A percentile compares a stretch with the other conserved stretches of the same genome.
Evolutionary conservation across 2,888 invertebrate species (phyloP).

Genomic region (Tipula helvola): DNA sequence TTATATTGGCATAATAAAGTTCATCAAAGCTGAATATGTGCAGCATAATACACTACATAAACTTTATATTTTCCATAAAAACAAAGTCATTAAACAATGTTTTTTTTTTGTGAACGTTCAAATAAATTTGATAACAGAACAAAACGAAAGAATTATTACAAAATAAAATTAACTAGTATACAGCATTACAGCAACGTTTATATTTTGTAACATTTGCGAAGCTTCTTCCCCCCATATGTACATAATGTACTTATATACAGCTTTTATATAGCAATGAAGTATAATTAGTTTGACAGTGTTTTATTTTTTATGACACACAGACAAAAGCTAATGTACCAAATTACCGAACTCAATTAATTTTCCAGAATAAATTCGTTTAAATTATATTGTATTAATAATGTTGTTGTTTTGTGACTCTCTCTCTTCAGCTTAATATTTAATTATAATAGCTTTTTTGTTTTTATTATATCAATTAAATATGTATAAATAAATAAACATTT

Average conservation of each 20-base stretch:
- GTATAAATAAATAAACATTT: not conserved
- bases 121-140: not conserved
- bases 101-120: not conserved
- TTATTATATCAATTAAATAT: not conserved
- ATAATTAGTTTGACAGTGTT: not conserved
- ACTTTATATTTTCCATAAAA: not conserved
- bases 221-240: not conserved
- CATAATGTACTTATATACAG: not conserved
- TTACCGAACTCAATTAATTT: not conserved
- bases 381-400: not conserved
- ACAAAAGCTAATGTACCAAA: not conserved
- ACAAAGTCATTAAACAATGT: not conserved
- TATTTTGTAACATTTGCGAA: not conserved
- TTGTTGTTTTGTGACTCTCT: not conserved
- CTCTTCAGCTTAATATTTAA: not conserved
- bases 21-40: not conserved
- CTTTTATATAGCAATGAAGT: not conserved
- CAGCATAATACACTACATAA: not conserved
- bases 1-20: not conserved
- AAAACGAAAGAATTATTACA: not conserved
- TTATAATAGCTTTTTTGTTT: not conserved
- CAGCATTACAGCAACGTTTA: not conserved
- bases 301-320: not conserved
- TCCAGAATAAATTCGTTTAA: not conserved
- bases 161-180: not conserved